A percentile compares a stretch with the other conserved stretches of the same genome.
These are phyloP conservation scores for Lapara coniferarum DNA, from an alignment of 2,888 invertebrate species.

Conservation along the genomic window DNA sequence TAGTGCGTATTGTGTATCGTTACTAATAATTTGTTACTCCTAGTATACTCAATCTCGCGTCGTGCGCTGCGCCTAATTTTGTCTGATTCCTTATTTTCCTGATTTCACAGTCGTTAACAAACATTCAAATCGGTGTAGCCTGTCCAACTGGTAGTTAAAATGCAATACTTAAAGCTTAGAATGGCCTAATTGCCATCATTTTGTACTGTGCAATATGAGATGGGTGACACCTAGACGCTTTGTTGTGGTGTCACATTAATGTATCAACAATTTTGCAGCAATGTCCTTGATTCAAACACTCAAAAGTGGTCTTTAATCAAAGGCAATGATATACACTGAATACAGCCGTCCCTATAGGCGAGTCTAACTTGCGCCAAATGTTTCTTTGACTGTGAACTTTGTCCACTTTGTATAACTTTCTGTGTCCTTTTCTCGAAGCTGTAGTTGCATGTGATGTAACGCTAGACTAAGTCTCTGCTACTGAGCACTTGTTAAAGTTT, in stretches of 20 bases:
- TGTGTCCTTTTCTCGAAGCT: neutral
- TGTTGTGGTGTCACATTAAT: too few relatives aligned
- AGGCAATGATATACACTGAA: neutral
- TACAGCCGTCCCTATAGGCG: neutral
- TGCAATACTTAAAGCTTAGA: too few relatives aligned
- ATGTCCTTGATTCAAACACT: too few relatives aligned
- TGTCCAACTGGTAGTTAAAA: too few relatives aligned
- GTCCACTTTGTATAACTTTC: neutral
- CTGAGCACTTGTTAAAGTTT: conserved; percentile 21
- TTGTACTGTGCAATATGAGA: too few relatives aligned
- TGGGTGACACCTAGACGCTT: too few relatives aligned
- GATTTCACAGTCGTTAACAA: neutral
- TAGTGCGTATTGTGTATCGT: conserved; percentile 59
- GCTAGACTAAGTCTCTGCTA: conserved; percentile 15
- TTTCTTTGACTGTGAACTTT: neutral
- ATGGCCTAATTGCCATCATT: too few relatives aligned
- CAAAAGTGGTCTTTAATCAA: too few relatives aligned
- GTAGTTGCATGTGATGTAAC: conserved; percentile 16
- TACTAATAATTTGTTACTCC: conserved; percentile 54
- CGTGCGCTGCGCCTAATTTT: neutral
- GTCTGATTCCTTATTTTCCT: neutral
- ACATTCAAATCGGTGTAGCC: neutral
- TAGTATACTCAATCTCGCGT: conserved; percentile 49
- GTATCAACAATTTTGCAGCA: too few relatives aligned
- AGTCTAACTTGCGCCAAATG: neutral